phyloP scores from a whole-genome alignment of 2,888 invertebrate species.

The Diadromus collaris region DNA sequence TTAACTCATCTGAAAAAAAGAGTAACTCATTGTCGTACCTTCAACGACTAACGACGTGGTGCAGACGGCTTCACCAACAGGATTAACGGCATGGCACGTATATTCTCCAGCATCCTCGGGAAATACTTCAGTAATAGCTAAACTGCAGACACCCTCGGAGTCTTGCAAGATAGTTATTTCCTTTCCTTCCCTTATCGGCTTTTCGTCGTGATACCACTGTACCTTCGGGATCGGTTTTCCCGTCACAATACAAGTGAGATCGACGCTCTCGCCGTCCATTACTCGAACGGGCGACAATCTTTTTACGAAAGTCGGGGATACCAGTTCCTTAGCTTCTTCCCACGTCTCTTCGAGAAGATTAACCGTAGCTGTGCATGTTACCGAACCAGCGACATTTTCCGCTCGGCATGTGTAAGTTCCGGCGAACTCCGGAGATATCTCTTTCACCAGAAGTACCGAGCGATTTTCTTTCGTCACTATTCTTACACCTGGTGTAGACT shows the following conservation, averaged over 20 bases:
- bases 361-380: slow-evolving; percentile 91
- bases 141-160: slow-evolving; percentile 89
- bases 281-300: slow-evolving; percentile 88
- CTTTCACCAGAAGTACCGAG: slow-evolving; percentile 90
- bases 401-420: slow-evolving; percentile 94
- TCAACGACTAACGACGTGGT: slow-evolving; percentile 90
- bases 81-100: slow-evolving; percentile 90
- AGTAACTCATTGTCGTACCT: slow-evolving; percentile 81
- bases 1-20: slow-evolving; percentile 19
- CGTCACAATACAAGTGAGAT: slow-evolving; percentile 86
- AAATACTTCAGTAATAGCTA: slow-evolving; percentile 93
- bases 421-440: slow-evolving; percentile 85
- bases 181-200: slow-evolving; percentile 88
- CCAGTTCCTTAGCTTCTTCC: slow-evolving; percentile 84
- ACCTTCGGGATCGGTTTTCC: slow-evolving; percentile 91
- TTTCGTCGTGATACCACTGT: slow-evolving; percentile 89
- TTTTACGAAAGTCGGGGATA: slow-evolving; percentile 89
- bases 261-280: slow-evolving; percentile 94
- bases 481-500: slow-evolving; percentile 86
- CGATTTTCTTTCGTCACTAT: slow-evolving; percentile 89
- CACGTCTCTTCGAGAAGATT: slow-evolving; percentile 83
- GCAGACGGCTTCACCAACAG: slow-evolving; percentile 90
- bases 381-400: slow-evolving; percentile 94
- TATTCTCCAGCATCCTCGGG: slow-evolving; percentile 96
- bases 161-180: slow-evolving; percentile 89